phyloP scores from a whole-genome alignment of 2,888 invertebrate genomes.

The Euspilapteryx auroguttella region DNA sequence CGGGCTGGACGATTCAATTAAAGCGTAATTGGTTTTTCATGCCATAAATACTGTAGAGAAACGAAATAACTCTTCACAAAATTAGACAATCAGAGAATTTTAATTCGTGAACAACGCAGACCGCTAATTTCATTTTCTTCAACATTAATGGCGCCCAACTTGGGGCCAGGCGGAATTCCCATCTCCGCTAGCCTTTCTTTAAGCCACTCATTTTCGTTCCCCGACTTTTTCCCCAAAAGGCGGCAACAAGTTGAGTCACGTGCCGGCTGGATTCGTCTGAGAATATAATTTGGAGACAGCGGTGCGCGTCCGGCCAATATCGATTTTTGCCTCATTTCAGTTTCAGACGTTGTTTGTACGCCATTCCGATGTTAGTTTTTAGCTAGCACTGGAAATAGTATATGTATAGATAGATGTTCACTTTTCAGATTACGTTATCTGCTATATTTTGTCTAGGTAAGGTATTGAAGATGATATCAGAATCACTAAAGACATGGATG shows the following conservation, averaged over 20 bases:
- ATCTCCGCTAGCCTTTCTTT: too few relatives aligned
- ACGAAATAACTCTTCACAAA: too few relatives aligned
- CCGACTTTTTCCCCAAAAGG: slow-evolving; percentile 14
- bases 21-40: too few relatives aligned
- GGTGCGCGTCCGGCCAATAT: slow-evolving; percentile 48
- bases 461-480: too few relatives aligned
- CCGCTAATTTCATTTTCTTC: too few relatives aligned
- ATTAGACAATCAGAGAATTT: too few relatives aligned
- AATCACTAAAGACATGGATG: too few relatives aligned
- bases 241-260: slow-evolving; percentile 59
- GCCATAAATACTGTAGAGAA: too few relatives aligned
- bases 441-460: too few relatives aligned
- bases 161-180: slow-evolving; percentile 17
- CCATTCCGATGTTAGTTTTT: slow-evolving; percentile 8
- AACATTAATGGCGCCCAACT: slow-evolving; percentile 26
- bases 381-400: not conserved
- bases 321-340: slow-evolving; percentile 47
- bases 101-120: too few relatives aligned
- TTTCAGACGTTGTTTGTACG: slow-evolving; percentile 36
- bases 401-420: not conserved
- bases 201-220: not conserved
- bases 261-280: slow-evolving; percentile 38
- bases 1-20: too few relatives aligned
- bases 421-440: too few relatives aligned
- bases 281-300: slow-evolving; percentile 40